A percentile compares a stretch with the other conserved stretches of the same genome.
phyloP scores from a whole-genome alignment of 2,888 invertebrate genomes.

The Apamea crenata region DNA sequence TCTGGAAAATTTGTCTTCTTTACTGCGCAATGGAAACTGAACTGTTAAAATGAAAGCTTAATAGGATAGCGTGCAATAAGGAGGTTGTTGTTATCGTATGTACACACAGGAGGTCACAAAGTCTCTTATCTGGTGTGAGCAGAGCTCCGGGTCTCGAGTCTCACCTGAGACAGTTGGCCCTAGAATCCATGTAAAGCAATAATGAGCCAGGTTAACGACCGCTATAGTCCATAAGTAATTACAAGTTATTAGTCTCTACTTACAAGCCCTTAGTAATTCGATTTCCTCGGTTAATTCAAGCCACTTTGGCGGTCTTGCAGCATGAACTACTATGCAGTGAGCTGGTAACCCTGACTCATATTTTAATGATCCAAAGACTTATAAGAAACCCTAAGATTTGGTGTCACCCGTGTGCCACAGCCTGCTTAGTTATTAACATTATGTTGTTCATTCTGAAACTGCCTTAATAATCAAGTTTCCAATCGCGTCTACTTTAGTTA shows the following conservation, averaged over 20 bases:
- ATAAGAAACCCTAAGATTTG: neutral
- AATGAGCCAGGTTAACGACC: constrained; percentile 48
- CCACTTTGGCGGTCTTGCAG: constrained; percentile 14
- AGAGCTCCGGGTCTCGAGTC: constrained; percentile 18
- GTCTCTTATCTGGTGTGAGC: constrained; percentile 2
- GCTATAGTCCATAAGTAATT: constrained; percentile 42
- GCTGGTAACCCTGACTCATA: constrained; percentile 29
- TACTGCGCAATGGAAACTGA: neutral
- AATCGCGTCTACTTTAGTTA: constrained; percentile 17
- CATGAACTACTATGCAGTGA: constrained; percentile 17
- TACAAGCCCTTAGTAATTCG: constrained; percentile 44
- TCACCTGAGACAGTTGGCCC: constrained; percentile 35
- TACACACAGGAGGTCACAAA: constrained; percentile 16
- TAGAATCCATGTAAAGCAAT: constrained; percentile 49
- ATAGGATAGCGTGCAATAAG: neutral
- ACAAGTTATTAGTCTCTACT: constrained; percentile 50
- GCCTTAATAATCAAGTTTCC: constrained; percentile 26
- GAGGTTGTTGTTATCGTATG: neutral
- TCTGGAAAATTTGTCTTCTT: neutral
- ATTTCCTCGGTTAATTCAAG: constrained; percentile 47
- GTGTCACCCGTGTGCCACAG: neutral
- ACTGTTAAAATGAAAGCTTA: neutral
- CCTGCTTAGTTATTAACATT: neutral
- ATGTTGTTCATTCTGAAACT: neutral
- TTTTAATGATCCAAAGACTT: neutral